phyloP scores from a whole-genome alignment of 1,140 invertebrate genomes.

The Zaprionus davidi region DNA sequence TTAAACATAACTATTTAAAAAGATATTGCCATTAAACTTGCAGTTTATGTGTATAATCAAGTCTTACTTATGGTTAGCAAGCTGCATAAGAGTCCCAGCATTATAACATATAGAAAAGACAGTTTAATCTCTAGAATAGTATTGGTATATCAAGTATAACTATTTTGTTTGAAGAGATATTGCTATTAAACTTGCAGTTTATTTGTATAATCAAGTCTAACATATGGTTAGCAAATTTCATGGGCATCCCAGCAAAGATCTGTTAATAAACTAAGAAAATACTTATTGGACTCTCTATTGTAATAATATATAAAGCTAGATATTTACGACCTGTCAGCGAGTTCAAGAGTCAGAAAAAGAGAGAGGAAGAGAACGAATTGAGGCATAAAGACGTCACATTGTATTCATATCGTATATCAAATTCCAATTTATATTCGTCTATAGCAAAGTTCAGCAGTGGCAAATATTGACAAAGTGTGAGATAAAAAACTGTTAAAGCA shows the following conservation, averaged over 20 bases:
- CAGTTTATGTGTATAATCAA: no score
- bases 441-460: not conserved
- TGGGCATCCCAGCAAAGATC: no score
- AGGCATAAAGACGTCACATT: slow-evolving; percentile 1
- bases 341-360: not conserved
- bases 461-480: slow-evolving; percentile 4
- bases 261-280: no score
- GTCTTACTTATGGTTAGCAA: no score
- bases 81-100: no score
- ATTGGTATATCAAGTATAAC: not conserved
- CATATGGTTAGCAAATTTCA: no score
- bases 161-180: not conserved
- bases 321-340: not conserved
- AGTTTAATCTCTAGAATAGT: no score
- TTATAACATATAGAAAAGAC: no score
- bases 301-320: not conserved
- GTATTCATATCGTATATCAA: slow-evolving; percentile 6
- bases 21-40: not conserved
- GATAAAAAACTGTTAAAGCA: slow-evolving; percentile 2
- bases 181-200: no score
- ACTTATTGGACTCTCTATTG: not conserved
- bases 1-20: not conserved
- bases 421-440: slow-evolving; percentile 5
- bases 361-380: not conserved
- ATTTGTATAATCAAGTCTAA: no score